Percentiles rank a stretch among this genome's conserved stretches.
These are phyloP conservation scores for Lemur catta DNA, from an alignment of 2,797 vertebrate species.

Conservation along the genomic window DNA sequence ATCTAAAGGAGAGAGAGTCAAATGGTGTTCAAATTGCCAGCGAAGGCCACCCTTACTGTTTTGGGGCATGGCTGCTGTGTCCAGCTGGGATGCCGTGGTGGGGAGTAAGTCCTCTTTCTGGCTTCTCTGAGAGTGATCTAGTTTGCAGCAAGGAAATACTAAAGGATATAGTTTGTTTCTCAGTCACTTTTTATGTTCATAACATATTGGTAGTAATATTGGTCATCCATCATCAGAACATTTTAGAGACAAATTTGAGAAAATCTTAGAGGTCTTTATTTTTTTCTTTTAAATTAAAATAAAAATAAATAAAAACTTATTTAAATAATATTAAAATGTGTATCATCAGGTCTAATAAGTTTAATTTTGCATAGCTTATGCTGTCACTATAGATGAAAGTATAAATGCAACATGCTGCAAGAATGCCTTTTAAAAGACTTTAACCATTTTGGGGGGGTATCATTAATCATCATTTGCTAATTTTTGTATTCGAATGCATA, in stretches of 20 bases:
- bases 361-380: not conserved
- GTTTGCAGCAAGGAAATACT: not conserved
- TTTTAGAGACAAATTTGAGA: slow-evolving; percentile 5
- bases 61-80: not conserved
- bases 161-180: slow-evolving; percentile 25
- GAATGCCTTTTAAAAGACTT: slow-evolving; percentile 26
- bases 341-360: not conserved
- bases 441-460: not conserved
- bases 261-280: not conserved
- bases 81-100: not conserved
- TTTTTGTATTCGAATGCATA: not conserved
- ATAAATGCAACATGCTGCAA: not conserved
- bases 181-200: not conserved
- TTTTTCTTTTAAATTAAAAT: not conserved
- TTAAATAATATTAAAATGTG: slow-evolving; percentile 28
- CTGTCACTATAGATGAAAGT: not conserved
- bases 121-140: not conserved
- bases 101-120: not conserved
- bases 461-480: not conserved
- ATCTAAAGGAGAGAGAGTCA: not conserved
- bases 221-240: slow-evolving; percentile 2
- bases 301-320: not conserved
- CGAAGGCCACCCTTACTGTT: not conserved
- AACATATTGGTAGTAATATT: not conserved
- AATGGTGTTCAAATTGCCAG: not conserved